A percentile compares a stretch with the other conserved stretches of the same genome.
phyloP scores from a whole-genome alignment of 2,113 vertebrate species.

The Xenotilapia longispinis region DNA sequence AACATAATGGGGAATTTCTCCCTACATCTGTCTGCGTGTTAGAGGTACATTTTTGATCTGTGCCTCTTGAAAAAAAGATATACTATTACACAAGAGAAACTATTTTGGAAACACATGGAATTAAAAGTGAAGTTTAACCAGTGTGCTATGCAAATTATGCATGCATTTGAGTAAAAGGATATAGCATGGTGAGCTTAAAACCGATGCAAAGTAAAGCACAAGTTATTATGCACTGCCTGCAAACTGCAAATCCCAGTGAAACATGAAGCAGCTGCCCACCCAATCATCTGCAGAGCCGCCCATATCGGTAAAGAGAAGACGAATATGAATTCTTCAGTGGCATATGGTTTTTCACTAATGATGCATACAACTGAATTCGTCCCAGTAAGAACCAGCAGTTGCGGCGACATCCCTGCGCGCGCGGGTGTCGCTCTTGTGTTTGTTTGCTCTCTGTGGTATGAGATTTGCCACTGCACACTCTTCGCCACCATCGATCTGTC shows the following conservation, averaged over 20 bases:
- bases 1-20: neutral
- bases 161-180: neutral
- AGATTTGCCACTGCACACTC: neutral
- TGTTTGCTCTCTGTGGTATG: neutral
- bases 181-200: neutral
- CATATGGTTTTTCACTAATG: neutral
- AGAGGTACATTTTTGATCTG: neutral
- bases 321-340: neutral
- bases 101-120: neutral
- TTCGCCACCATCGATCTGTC: slow-evolving; percentile 7
- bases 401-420: fast-evolving
- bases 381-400: neutral
- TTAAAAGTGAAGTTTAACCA: neutral
- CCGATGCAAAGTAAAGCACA: neutral
- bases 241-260: neutral
- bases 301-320: fast-evolving
- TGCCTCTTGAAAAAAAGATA: neutral
- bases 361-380: neutral
- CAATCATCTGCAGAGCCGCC: neutral
- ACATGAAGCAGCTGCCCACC: neutral
- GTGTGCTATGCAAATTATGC: neutral
- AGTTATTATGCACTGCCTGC: neutral
- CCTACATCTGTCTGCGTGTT: neutral
- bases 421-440: neutral
- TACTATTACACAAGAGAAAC: neutral